Conservation (phyloP, 2,113 vertebrate species). For the Rana temporaria region DNA sequence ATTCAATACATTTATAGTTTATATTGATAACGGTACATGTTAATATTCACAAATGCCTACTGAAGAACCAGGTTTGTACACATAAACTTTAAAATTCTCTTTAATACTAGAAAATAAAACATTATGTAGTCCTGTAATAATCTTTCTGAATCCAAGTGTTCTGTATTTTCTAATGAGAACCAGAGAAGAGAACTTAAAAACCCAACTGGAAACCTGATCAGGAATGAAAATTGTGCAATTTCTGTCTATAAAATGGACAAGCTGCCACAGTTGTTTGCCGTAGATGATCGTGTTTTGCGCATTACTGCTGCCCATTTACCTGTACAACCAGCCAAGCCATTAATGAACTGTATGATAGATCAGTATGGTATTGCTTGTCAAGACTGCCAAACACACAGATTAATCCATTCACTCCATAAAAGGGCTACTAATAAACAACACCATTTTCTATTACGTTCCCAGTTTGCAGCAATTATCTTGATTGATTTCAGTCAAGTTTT, state of each 20-base stretch:
- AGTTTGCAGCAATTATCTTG: conserved; percentile 61
- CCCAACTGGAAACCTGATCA: conserved; percentile 22
- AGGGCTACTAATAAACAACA: conserved; percentile 62
- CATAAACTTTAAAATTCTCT: not conserved
- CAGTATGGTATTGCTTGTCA: conserved; percentile 29
- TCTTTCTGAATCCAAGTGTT: not conserved
- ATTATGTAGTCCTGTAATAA: not conserved
- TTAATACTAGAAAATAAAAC: not conserved
- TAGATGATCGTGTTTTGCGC: conserved; percentile 4
- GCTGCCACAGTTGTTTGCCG: conserved; percentile 29
- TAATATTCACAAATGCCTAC: no score
- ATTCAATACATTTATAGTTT: no score
- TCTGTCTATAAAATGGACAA: conserved; percentile 15
- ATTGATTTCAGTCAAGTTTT: conserved; percentile 67
- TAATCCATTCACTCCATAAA: conserved; percentile 50
- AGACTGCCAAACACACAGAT: conserved; percentile 48
- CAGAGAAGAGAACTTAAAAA: conserved; percentile 9
- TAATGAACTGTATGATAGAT: conserved; percentile 43
- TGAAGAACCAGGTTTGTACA: no score
- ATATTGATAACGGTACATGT: no score
- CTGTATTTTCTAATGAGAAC: conserved; percentile 22
- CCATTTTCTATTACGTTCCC: conserved; percentile 61
- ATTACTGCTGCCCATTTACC: conserved; percentile 30
- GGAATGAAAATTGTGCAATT: conserved; percentile 36
- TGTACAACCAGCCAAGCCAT: conserved; percentile 27